Conservation (phyloP, 2,888 invertebrate genomes). For the Heliconius erato region DNA sequence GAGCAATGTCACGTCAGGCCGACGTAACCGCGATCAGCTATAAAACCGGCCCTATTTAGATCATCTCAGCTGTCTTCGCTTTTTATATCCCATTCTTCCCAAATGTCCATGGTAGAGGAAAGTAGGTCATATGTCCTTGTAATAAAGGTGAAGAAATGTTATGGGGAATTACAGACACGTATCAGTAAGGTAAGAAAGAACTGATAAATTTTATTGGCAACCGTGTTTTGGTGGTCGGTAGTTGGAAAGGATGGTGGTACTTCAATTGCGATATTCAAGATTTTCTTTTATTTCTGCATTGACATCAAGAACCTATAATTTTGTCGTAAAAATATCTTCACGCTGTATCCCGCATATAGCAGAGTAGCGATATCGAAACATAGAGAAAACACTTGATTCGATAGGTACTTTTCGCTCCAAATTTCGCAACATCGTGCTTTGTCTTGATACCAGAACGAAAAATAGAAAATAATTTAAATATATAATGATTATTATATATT, state of each 20-base stretch:
- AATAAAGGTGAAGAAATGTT: constrained; percentile 12
- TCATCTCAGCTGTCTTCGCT: constrained; percentile 69
- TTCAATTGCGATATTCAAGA: constrained; percentile 2
- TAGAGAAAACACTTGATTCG: too few species aligned
- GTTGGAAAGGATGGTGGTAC: not conserved
- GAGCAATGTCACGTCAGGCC: constrained; percentile 51
- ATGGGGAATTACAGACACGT: constrained; percentile 38
- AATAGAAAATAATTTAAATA: too few species aligned
- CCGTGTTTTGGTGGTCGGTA: constrained; percentile 29
- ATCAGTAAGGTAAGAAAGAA: constrained; percentile 60
- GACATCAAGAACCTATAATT: not conserved
- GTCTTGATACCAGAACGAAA: too few species aligned
- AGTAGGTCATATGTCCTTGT: not conserved
- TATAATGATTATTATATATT: too few species aligned
- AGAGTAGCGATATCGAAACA: too few species aligned
- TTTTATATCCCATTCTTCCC: constrained; percentile 43
- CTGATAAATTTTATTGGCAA: constrained; percentile 75
- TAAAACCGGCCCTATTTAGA: constrained; percentile 79
- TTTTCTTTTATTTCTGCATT: constrained; percentile 7
- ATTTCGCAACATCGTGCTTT: too few species aligned
- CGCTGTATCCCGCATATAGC: too few species aligned
- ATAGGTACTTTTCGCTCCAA: too few species aligned
- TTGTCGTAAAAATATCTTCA: too few species aligned
- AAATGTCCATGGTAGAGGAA: not conserved
- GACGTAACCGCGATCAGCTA: constrained; percentile 67